A percentile compares a stretch with the other conserved stretches of the same genome.
phyloP scores from a whole-genome alignment of 2,888 invertebrate genomes.

The Acanthosoma haemorrhoidale region DNA sequence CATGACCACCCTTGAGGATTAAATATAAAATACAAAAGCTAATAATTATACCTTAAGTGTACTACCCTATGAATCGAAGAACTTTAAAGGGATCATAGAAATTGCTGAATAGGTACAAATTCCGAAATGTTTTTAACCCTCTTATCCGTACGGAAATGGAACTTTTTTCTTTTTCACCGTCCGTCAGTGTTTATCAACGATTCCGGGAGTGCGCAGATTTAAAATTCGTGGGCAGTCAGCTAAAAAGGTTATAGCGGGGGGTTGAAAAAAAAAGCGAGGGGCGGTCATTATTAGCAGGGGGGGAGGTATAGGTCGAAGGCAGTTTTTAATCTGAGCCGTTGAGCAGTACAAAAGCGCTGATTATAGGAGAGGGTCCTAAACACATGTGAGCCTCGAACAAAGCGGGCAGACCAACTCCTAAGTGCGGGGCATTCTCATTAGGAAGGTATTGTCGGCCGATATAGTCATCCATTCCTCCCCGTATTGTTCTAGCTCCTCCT shows the following conservation, averaged over 20 bases:
- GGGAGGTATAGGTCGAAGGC: slow-evolving; percentile 17
- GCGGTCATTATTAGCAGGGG: slow-evolving; percentile 5
- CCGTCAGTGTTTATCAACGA: neutral
- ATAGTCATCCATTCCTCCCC: slow-evolving; percentile 1
- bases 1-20: no score
- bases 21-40: no score
- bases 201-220: slow-evolving; percentile 21
- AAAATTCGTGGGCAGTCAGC: neutral
- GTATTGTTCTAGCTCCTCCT: neutral
- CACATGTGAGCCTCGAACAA: slow-evolving; percentile 21
- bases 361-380: slow-evolving; percentile 28
- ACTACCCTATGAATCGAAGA: no score
- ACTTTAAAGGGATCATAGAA: no score
- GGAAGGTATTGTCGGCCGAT: slow-evolving; percentile 1
- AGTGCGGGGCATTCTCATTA: slow-evolving; percentile 19
- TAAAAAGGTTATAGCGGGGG: slow-evolving; percentile 18
- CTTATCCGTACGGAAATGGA: neutral
- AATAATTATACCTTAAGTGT: no score
- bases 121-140: neutral
- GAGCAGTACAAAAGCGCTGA: slow-evolving; percentile 24
- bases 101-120: neutral
- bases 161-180: neutral
- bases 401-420: slow-evolving; percentile 10
- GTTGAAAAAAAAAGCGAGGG: slow-evolving; percentile 9
- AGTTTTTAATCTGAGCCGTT: slow-evolving; percentile 27